phyloP scores from a whole-genome alignment of 1,140 invertebrate genomes.

The Apis florea region DNA sequence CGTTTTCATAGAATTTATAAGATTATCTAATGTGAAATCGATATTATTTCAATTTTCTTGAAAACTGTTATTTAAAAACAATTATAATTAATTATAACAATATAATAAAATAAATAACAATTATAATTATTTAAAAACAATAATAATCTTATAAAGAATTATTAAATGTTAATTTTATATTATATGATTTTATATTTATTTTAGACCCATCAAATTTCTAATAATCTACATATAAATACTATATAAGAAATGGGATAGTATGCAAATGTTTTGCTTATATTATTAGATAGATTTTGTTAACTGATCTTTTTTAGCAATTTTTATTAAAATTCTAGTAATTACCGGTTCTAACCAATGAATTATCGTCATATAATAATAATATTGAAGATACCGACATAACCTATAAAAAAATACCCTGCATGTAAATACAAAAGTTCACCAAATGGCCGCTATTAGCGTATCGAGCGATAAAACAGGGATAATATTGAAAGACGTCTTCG shows the following conservation, averaged over 20 bases:
- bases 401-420: neutral
- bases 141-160: too few relatives aligned
- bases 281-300: neutral
- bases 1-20: neutral
- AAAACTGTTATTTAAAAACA: too few relatives aligned
- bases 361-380: conserved; percentile 20
- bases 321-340: neutral
- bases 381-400: neutral
- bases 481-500: conserved; percentile 24
- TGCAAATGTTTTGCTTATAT: neutral
- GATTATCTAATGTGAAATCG: too few relatives aligned
- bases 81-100: too few relatives aligned
- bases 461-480: conserved; percentile 3
- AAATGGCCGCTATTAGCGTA: conserved; percentile 9
- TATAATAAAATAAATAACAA: too few relatives aligned
- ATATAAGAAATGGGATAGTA: neutral
- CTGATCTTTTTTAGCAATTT: neutral
- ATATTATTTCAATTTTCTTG: too few relatives aligned
- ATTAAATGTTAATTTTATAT: neutral
- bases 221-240: neutral
- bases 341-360: neutral
- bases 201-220: neutral
- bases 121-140: too few relatives aligned
- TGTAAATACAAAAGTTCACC: conserved; percentile 35
- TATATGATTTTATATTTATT: neutral